phyloP scores from a whole-genome alignment of 1,140 invertebrate genomes.

The Anoplophora glabripennis region DNA sequence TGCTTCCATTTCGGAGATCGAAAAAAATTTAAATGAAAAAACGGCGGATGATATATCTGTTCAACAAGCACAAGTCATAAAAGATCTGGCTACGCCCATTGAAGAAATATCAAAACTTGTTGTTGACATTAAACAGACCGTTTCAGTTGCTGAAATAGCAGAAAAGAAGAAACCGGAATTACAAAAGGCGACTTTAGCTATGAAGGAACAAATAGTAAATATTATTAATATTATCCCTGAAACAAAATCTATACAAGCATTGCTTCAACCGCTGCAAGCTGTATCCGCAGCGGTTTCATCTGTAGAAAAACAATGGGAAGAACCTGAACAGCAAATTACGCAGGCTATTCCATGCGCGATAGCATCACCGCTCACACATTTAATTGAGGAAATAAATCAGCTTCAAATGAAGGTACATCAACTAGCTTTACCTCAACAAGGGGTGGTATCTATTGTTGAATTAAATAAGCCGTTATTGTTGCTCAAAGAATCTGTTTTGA shows the following conservation, averaged over 20 bases:
- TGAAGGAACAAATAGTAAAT: too few species aligned
- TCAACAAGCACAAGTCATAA: slow-evolving; percentile 7
- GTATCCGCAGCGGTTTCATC: too few species aligned
- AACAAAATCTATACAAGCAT: too few species aligned
- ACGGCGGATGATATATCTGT: slow-evolving; percentile 4
- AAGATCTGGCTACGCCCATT: slow-evolving; percentile 5
- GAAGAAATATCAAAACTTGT: slow-evolving; percentile 15
- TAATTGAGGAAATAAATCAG: background rate
- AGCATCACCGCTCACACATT: background rate
- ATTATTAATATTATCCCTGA: too few species aligned
- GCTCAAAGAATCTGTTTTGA: background rate
- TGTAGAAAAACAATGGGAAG: too few species aligned
- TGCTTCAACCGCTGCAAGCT: too few species aligned
- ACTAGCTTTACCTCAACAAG: background rate
- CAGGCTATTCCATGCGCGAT: background rate
- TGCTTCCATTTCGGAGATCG: background rate
- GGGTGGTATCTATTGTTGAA: background rate
- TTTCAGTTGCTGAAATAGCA: slow-evolving; percentile 10
- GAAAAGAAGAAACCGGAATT: slow-evolving; percentile 15
- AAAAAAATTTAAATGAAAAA: background rate
- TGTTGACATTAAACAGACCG: slow-evolving; percentile 11
- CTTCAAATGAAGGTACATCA: background rate
- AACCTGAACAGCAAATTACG: background rate
- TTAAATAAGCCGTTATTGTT: background rate
- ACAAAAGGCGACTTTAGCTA: background rate